Evolutionary conservation across 2,113 vertebrate species (phyloP).

Genomic region (Neolamprologus caudopunctatus): DNA sequence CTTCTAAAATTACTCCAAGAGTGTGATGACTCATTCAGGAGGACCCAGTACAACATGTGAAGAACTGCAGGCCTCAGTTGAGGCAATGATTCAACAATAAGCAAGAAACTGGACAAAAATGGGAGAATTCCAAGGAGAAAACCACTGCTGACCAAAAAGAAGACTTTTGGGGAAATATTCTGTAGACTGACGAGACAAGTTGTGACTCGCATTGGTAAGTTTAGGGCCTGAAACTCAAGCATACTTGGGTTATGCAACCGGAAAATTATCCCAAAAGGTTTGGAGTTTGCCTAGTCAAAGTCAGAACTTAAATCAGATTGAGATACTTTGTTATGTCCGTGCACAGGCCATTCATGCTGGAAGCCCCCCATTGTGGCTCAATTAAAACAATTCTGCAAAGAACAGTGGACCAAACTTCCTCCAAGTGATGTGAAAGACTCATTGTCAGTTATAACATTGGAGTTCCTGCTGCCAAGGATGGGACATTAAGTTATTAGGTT

Average conservation of each 20-base stretch:
- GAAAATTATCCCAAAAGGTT: background rate
- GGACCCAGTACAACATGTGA: background rate
- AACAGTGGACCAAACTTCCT: background rate
- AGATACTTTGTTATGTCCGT: background rate
- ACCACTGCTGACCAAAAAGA: background rate
- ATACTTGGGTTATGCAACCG: accelerated
- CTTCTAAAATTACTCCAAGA: background rate
- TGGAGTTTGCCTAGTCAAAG: background rate
- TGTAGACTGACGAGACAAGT: background rate
- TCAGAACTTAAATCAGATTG: background rate
- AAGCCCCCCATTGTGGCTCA: background rate
- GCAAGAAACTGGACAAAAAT: background rate
- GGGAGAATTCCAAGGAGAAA: background rate
- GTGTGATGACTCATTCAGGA: background rate
- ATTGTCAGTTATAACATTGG: background rate
- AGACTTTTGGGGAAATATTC: background rate
- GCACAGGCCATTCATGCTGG: background rate
- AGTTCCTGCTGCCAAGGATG: background rate
- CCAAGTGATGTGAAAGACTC: background rate
- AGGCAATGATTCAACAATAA: background rate
- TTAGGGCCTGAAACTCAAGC: background rate
- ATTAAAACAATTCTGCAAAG: background rate
- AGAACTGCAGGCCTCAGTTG: background rate
- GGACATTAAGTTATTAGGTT: background rate
- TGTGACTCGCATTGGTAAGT: accelerated